Evolutionary conservation across 2,797 vertebrate genomes (phyloP).

Genomic region (Betta splendens): DNA sequence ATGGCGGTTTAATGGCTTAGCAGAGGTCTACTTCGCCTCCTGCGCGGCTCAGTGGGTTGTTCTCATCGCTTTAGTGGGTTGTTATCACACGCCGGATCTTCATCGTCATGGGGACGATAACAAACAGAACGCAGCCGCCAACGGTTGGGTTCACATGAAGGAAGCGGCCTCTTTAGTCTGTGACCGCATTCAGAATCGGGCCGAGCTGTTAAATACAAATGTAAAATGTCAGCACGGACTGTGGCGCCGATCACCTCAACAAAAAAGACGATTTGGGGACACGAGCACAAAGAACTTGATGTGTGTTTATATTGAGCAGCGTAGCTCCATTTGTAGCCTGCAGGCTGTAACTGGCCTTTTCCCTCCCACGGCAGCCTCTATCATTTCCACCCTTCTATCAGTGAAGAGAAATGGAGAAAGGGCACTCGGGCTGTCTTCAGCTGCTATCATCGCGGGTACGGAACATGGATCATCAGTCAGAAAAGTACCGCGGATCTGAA

Average conservation of each 20-base stretch:
- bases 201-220: constrained; percentile 3
- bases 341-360: constrained; percentile 60
- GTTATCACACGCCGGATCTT: background rate
- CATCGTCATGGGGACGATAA: background rate
- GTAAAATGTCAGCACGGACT: background rate
- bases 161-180: background rate
- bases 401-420: constrained; percentile 40
- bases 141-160: no score
- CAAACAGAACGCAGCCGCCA: background rate
- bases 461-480: constrained; percentile 27
- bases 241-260: constrained; percentile 5
- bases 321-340: constrained; percentile 47
- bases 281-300: constrained; percentile 31
- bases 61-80: background rate
- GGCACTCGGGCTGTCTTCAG: constrained; percentile 31
- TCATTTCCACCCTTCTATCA: constrained; percentile 48
- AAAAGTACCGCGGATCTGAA: constrained; percentile 25
- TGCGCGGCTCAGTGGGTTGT: background rate
- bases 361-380: constrained; percentile 22
- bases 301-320: constrained; percentile 33
- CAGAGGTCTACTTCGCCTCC: background rate
- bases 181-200: no score
- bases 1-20: background rate
- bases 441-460: constrained; percentile 18
- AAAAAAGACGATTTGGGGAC: constrained; percentile 15